phyloP scores from a whole-genome alignment of 2,888 invertebrate species.

The Trachelus troglodyta region DNA sequence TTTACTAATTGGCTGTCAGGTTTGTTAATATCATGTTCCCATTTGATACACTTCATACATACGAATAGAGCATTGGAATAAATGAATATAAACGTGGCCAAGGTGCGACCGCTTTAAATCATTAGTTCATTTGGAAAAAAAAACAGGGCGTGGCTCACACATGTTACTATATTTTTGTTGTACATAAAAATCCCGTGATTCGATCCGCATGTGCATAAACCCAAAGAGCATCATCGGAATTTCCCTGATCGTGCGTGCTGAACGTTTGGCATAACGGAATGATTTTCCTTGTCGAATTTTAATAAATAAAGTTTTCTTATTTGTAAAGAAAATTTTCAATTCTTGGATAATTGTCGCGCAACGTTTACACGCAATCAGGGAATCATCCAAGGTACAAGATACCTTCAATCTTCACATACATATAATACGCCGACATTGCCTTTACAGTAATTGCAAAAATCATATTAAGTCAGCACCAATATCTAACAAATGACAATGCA shows the following conservation, averaged over 20 bases:
- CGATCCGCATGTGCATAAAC: conserved; percentile 37
- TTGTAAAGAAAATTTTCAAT: neutral
- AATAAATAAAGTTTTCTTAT: neutral
- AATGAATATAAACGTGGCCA: conserved; percentile 19
- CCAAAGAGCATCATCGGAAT: conserved; percentile 7
- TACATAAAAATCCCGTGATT: conserved; percentile 36
- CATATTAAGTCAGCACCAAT: conserved; percentile 15
- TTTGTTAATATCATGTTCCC: conserved; percentile 48
- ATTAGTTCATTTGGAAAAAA: conserved; percentile 40
- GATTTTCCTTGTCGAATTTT: neutral
- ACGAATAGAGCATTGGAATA: neutral
- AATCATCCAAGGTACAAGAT: neutral
- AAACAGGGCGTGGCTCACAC: conserved; percentile 46
- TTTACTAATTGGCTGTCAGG: conserved; percentile 61
- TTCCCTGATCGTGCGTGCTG: neutral
- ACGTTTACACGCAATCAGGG: neutral
- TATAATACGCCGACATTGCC: conserved; percentile 1
- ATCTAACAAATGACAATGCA: conserved; percentile 18
- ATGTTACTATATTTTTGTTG: conserved; percentile 28
- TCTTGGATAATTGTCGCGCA: neutral
- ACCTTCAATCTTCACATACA: neutral
- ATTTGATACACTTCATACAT: conserved; percentile 28
- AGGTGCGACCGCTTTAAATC: conserved; percentile 32
- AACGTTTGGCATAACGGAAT: neutral
- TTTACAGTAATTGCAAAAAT: conserved; percentile 1